Conservation (phyloP, 2,113 vertebrate species). For the Tiliqua scincoides region DNA sequence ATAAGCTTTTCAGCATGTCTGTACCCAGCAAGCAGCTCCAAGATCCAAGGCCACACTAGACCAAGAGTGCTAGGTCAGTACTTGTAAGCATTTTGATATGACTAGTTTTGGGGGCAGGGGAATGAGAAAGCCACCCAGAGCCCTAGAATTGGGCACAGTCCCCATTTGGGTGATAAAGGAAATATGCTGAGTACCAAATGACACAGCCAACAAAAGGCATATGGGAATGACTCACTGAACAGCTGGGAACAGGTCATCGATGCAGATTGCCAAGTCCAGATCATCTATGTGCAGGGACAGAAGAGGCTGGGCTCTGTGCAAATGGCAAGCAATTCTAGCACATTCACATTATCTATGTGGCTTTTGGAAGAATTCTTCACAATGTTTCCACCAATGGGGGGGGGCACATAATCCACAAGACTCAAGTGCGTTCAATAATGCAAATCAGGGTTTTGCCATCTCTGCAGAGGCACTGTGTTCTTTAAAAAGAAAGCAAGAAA, state of each 20-base stretch:
- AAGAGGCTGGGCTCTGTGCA: accelerated
- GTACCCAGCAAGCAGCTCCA: constrained; percentile 26
- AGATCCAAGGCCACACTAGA: not conserved
- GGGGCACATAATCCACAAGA: not conserved
- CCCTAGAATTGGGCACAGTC: constrained; percentile 9
- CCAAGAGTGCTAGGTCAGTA: not conserved
- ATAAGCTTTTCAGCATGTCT: constrained; percentile 46
- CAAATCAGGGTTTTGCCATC: not conserved
- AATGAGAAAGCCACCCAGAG: constrained; percentile 50
- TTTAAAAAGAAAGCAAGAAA: not conserved
- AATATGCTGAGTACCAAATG: not conserved
- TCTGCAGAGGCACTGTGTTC: not conserved
- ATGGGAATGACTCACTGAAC: constrained; percentile 34
- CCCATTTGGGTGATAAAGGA: not conserved
- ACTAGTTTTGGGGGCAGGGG: constrained; percentile 38
- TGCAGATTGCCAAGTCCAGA: not conserved
- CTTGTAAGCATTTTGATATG: constrained; percentile 30
- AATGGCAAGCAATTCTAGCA: not conserved
- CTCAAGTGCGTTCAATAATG: not conserved
- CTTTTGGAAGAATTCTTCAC: constrained; percentile 14
- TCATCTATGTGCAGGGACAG: not conserved
- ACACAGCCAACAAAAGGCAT: constrained; percentile 13
- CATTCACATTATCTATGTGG: not conserved
- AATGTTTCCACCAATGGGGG: not conserved
- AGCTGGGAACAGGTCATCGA: constrained; percentile 3